Evolutionary conservation across 2,888 invertebrate genomes (phyloP), one percentile per base, ranked within the genome.

Genomic region (Dolomedes plantarius): DNA sequence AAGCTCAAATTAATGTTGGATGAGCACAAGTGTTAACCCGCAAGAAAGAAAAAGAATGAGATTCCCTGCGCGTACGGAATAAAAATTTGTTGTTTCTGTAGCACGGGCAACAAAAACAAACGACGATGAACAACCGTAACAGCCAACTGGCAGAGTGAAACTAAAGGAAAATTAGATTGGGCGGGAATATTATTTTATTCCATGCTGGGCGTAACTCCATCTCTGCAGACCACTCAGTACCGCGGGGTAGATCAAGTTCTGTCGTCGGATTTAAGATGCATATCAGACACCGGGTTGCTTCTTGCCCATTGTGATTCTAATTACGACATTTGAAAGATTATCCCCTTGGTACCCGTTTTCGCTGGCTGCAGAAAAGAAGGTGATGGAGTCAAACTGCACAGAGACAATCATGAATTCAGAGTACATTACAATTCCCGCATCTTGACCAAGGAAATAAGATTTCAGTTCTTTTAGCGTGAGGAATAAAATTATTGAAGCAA

Each of bases 281-380:
- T 39, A 71, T 78, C 83, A 62, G 83, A 73, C 78, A 56, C 28
- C 50, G 77, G 67, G 32, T 50, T 65, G 50, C 67, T 73, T 67
- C 67, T n/a, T n/a, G 56, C 36, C 28, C 56, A 73, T 77, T 78
- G 77, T 73, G 83, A 85, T 85, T 85, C 77, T 85, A 85, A 85
- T 85, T 85, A 85, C 16, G 77, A 68, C 50, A 28, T 36, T 41
- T 31, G 65, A 62, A 31, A 50, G 71, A 71, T 77, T 72, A 64
- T 72, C 77, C 36, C 78, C 65, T 29, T 77, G 29, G 67, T 85
- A 85, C 83, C 83, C 23, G 83, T 85, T 73, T 71, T 67, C 31
- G 6, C 36, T 32, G 23, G 28, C 19, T 36, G 27, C 7, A 67
- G 32, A n/a, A 31, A 56, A 16, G 56, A 23, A 56, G 56, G 23